Conservation (phyloP, 2,888 invertebrate species). For the Arenicola marina region DNA sequence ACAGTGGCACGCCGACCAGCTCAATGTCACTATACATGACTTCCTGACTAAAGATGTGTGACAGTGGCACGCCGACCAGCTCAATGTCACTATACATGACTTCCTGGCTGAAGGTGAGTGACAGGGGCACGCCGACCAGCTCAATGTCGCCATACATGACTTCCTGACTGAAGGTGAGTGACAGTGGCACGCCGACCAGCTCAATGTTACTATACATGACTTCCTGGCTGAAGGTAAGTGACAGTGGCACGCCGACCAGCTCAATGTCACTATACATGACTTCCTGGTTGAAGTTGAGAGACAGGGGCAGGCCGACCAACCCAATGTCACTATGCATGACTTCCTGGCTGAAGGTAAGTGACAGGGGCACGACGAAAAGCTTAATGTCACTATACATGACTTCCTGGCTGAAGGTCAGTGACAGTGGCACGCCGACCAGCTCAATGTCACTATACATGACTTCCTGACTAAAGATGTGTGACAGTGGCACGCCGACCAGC, state of each 20-base stretch:
- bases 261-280: slow-evolving; percentile 45
- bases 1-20: too few relatives aligned
- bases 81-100: slow-evolving; percentile 45
- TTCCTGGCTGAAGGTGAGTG: slow-evolving; percentile 49
- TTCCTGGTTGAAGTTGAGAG: slow-evolving; percentile 48
- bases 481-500: too few relatives aligned
- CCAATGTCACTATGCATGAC: slow-evolving; percentile 48
- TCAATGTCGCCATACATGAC: slow-evolving; percentile 45
- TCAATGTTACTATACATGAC: slow-evolving; percentile 45
- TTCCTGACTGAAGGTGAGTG: slow-evolving; percentile 48
- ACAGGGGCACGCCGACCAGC: too few relatives aligned
- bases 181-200: too few relatives aligned
- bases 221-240: slow-evolving; percentile 49
- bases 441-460: slow-evolving; percentile 45
- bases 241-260: too few relatives aligned
- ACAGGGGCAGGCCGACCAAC: too few relatives aligned
- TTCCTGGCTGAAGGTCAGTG: slow-evolving; percentile 49
- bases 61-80: too few relatives aligned
- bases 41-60: slow-evolving; percentile 48
- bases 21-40: slow-evolving; percentile 45
- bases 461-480: slow-evolving; percentile 48
- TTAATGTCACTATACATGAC: slow-evolving; percentile 45
- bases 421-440: too few relatives aligned
- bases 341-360: slow-evolving; percentile 49
- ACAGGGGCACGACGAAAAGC: too few relatives aligned